A percentile compares a stretch with the other conserved stretches of the same genome.
Conservation (phyloP, 2,888 invertebrate genomes). For the Euphydryas editha region DNA sequence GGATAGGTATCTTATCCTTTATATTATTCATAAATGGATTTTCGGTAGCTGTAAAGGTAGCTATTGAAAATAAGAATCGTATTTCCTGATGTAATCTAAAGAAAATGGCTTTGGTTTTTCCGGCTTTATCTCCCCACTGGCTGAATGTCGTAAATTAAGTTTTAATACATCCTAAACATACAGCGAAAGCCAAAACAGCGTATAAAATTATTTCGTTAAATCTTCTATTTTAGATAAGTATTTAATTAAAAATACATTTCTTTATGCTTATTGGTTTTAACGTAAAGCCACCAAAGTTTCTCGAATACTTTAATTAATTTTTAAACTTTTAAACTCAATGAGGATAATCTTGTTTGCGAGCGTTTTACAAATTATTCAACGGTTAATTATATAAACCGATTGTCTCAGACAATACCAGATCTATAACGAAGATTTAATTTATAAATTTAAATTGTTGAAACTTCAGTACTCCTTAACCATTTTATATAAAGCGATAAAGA, state of each 20-base stretch:
- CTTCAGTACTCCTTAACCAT: slow-evolving; percentile 16
- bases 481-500: slow-evolving; percentile 3
- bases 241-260: neutral
- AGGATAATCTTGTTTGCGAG: slow-evolving; percentile 8
- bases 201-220: neutral
- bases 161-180: slow-evolving; percentile 10
- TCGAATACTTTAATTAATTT: neutral
- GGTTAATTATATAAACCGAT: slow-evolving; percentile 29
- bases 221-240: neutral
- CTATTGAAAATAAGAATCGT: slow-evolving; percentile 21
- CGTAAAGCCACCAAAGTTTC: neutral
- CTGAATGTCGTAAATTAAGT: slow-evolving; percentile 7
- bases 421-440: slow-evolving; percentile 31
- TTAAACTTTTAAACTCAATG: slow-evolving; percentile 7
- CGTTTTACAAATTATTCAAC: slow-evolving; percentile 27
- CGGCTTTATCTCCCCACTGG: slow-evolving; percentile 3
- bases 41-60: slow-evolving; percentile 1
- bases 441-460: slow-evolving; percentile 20
- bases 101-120: slow-evolving; percentile 23
- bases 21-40: slow-evolving; percentile 15
- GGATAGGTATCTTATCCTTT: slow-evolving; percentile 3
- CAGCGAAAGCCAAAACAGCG: neutral
- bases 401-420: slow-evolving; percentile 17
- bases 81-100: slow-evolving; percentile 18
- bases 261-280: neutral